Evolutionary conservation across 2,888 invertebrate genomes (phyloP).

Genomic region (Andrena trimmerana): DNA sequence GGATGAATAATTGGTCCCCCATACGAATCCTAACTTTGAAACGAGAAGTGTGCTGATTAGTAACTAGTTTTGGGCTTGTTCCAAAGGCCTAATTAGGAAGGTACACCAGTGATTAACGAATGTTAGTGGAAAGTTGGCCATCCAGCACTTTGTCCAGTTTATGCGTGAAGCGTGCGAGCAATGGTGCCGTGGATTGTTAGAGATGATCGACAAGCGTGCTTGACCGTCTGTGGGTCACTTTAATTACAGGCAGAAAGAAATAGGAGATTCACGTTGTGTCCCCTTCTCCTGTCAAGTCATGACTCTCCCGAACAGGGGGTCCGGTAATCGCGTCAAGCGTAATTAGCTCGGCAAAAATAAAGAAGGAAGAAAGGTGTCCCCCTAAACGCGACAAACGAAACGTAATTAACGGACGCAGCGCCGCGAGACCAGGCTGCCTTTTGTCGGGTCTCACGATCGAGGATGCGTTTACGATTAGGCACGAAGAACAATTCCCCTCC

Average conservation of each 20-base stretch:
- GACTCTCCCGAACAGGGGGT: slow-evolving; percentile 1
- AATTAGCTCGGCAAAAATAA: slow-evolving; percentile 69
- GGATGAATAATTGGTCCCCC: too few relatives aligned
- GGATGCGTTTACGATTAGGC: slow-evolving; percentile 65
- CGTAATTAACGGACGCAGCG: slow-evolving; percentile 70
- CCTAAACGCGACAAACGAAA: slow-evolving; percentile 70
- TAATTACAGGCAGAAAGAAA: not conserved
- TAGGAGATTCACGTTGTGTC: slow-evolving; percentile 7
- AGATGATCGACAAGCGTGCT: too few relatives aligned
- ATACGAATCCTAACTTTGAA: too few relatives aligned
- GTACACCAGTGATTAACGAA: too few relatives aligned
- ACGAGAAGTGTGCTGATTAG: too few relatives aligned
- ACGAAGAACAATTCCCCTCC: slow-evolving; percentile 54
- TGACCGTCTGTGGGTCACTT: not conserved
- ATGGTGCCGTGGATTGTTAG: too few relatives aligned
- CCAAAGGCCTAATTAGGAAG: too few relatives aligned
- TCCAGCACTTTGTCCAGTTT: too few relatives aligned
- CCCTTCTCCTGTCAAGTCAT: not conserved
- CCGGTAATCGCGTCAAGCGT: slow-evolving; percentile 51
- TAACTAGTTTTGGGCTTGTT: too few relatives aligned
- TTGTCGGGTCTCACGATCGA: slow-evolving; percentile 63
- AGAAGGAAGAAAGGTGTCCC: slow-evolving; percentile 64
- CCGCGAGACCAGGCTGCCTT: slow-evolving; percentile 59
- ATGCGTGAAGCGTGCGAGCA: too few relatives aligned
- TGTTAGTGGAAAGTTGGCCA: too few relatives aligned